A percentile compares a stretch with the other conserved stretches of the same genome.
Evolutionary conservation across 35 echinoderm and acorn worm species (phyloP).

Genomic region (Apostichopus japonicus): DNA sequence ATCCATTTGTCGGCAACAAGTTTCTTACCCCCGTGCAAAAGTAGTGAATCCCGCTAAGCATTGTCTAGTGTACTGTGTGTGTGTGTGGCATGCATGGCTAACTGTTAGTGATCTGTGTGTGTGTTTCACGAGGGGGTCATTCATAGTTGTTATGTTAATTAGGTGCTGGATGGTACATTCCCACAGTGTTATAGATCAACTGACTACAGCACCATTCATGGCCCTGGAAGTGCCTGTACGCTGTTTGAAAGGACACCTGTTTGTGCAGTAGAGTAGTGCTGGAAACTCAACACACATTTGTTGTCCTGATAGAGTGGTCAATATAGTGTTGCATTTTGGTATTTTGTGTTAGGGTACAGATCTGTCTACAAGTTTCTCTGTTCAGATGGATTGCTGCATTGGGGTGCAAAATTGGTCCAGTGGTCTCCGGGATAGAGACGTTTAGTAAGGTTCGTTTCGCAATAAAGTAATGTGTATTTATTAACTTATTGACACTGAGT

Average conservation of each 20-base stretch:
- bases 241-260: conserved; percentile 53
- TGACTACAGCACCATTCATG: conserved; percentile 32
- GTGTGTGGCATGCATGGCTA: conserved; percentile 14
- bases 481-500: no score
- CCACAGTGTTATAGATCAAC: conserved; percentile 44
- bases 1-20: background rate
- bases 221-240: conserved; percentile 17
- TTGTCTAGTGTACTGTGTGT: background rate
- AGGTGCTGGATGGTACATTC: conserved; percentile 50
- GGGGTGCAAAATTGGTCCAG: no score
- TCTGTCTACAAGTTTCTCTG: background rate
- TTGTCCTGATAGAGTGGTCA: background rate
- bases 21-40: background rate
- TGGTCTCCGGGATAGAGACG: no score
- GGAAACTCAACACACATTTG: background rate
- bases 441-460: no score
- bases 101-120: conserved; percentile 1
- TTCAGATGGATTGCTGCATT: no score
- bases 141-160: conserved; percentile 63
- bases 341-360: background rate
- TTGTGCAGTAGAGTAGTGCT: conserved; percentile 1
- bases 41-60: conserved; percentile 1
- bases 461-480: no score
- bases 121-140: conserved; percentile 41
- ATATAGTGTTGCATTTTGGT: background rate